These are phyloP conservation scores for Hedychridium roseum DNA, from an alignment of 2,888 invertebrate genomes.

Conservation along the genomic window DNA sequence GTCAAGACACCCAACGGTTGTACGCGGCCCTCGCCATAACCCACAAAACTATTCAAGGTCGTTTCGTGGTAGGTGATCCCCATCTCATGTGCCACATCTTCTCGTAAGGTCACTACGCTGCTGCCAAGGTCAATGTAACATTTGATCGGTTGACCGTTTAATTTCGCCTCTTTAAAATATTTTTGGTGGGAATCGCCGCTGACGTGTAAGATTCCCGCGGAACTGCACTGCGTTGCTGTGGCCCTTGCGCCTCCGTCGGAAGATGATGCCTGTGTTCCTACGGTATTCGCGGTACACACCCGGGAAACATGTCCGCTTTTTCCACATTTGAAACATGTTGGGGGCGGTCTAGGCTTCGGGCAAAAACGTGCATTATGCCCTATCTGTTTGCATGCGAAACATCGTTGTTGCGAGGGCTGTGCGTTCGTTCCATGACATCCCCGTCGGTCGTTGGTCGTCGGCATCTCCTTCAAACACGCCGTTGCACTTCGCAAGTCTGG, in stretches of 20 bases:
- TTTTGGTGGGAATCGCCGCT: background rate
- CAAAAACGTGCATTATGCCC: too few relatives aligned
- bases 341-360: too few relatives aligned
- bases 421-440: background rate
- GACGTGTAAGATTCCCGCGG: too few relatives aligned
- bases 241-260: background rate
- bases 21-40: conserved; percentile 27
- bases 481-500: conserved; percentile 28
- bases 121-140: conserved; percentile 9
- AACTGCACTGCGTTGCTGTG: background rate
- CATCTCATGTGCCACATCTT: conserved; percentile 4
- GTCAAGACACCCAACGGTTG: conserved; percentile 14
- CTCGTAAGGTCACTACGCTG: conserved; percentile 4
- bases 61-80: conserved; percentile 10
- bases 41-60: conserved; percentile 18
- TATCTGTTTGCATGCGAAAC: conserved; percentile 3
- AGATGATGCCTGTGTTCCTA: background rate
- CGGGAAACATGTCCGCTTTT: background rate
- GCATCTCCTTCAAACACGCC: conserved; percentile 25
- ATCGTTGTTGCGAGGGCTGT: background rate
- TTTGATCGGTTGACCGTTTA: background rate
- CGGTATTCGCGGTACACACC: too few relatives aligned
- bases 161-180: conserved; percentile 1
- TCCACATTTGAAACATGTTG: too few relatives aligned
- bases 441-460: background rate